Evolutionary conservation across 2,113 vertebrate species (phyloP).

Genomic region (Podarcis muralis): DNA sequence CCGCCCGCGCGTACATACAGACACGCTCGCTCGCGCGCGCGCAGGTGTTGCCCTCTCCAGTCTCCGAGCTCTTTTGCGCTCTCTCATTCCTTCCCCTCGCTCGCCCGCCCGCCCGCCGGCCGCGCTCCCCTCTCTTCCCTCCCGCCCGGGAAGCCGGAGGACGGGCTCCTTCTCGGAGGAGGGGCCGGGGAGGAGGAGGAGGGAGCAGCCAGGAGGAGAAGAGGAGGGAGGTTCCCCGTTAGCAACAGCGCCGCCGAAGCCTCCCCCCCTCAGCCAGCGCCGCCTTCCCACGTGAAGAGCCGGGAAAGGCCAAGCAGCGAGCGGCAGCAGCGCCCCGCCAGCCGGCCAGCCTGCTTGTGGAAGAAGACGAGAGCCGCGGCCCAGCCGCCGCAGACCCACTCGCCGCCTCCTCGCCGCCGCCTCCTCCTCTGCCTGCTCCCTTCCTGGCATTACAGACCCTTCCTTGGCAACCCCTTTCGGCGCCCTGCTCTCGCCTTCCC

Average conservation of each 20-base stretch:
- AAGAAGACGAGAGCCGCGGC: not conserved
- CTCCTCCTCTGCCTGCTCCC: not conserved
- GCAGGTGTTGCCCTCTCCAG: not conserved
- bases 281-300: conserved; percentile 19
- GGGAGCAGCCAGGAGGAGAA: not conserved
- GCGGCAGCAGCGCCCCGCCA: not conserved
- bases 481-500: not conserved
- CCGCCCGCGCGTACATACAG: not conserved
- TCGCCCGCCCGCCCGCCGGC: not conserved
- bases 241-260: not conserved
- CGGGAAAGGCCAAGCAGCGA: not conserved
- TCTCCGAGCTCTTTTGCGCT: not conserved
- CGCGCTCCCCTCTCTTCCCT: not conserved
- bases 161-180: not conserved
- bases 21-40: not conserved
- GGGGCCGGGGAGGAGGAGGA: not conserved
- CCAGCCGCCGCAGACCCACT: not conserved
- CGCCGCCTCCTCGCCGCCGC: not conserved
- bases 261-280: not conserved
- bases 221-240: not conserved
- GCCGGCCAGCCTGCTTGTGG: not conserved
- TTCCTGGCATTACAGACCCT: not conserved
- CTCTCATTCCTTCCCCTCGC: no score
- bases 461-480: not conserved
- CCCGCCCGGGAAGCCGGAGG: not conserved